phyloP scores from a whole-genome alignment of 1,140 invertebrate genomes.

The Bombus terrestris region DNA sequence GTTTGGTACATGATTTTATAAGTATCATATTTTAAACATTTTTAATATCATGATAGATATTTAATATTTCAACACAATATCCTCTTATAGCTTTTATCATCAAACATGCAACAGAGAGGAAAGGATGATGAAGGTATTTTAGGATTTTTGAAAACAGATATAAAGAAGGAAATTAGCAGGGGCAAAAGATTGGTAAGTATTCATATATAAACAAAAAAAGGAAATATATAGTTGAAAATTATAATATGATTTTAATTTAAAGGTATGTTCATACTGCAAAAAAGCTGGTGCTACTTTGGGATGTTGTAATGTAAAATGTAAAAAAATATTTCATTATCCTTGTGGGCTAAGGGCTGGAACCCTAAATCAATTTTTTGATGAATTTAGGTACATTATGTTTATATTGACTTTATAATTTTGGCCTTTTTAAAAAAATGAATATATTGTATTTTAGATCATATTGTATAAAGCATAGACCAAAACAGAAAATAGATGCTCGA shows the following conservation, averaged over 20 bases:
- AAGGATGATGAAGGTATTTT: conserved; percentile 85
- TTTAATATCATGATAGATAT: background rate
- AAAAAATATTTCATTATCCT: conserved; percentile 85
- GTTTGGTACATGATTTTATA: conserved; percentile 78
- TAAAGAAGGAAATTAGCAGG: conserved; percentile 84
- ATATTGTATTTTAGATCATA: conserved; percentile 72
- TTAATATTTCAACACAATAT: background rate
- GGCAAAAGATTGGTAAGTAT: conserved; percentile 82
- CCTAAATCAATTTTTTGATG: conserved; percentile 85
- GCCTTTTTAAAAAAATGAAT: background rate
- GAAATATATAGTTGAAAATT: conserved; percentile 3
- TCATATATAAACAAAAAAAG: conserved; percentile 12
- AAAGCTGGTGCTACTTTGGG: conserved; percentile 85
- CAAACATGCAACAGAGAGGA: conserved; percentile 85
- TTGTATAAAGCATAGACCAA: conserved; percentile 85
- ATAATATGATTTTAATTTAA: conserved; percentile 44
- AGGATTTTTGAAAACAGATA: conserved; percentile 86
- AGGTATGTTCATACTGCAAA: conserved; percentile 85
- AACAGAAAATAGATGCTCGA: conserved; percentile 80
- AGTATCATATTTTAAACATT: background rate
- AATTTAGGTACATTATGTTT: conserved; percentile 82
- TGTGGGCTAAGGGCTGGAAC: conserved; percentile 85
- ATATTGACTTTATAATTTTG: background rate
- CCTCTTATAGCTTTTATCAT: conserved; percentile 84
- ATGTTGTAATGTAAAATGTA: conserved; percentile 84